Conservation (phyloP, 2,113 vertebrate genomes). For the Coptodon bakossiorum region DNA sequence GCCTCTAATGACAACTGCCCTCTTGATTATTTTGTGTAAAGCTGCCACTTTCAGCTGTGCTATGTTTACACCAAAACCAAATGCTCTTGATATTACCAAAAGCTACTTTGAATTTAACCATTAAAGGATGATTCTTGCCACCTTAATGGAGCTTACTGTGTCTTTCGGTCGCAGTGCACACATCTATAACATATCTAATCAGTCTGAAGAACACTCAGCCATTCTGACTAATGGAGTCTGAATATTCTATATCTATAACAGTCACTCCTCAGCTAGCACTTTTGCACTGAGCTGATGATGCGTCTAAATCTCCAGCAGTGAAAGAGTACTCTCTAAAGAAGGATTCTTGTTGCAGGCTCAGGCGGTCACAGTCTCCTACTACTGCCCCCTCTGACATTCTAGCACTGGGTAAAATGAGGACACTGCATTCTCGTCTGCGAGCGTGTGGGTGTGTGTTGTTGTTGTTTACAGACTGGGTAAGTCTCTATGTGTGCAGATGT, state of each 20-base stretch:
- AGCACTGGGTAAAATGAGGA: conserved; percentile 29
- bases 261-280: not conserved
- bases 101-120: conserved; percentile 54
- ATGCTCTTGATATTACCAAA: conserved; percentile 34
- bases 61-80: conserved; percentile 40
- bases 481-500: not conserved
- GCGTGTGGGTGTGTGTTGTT: not conserved
- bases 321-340: conserved; percentile 13
- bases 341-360: conserved; percentile 21
- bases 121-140: conserved; percentile 70
- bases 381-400: conserved; percentile 24
- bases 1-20: conserved; percentile 68
- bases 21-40: not conserved
- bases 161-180: not conserved
- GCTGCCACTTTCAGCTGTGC: not conserved
- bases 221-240: not conserved
- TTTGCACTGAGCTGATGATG: not conserved
- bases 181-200: not conserved
- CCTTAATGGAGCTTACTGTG: not conserved
- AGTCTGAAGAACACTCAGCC: not conserved
- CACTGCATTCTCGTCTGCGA: not conserved
- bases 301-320: not conserved
- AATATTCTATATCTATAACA: not conserved
- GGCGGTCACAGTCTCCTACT: conserved; percentile 49
- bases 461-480: not conserved